These are phyloP conservation scores for Cephus pygmeus DNA, from an alignment of 2,888 invertebrate species.

Conservation along the genomic window DNA sequence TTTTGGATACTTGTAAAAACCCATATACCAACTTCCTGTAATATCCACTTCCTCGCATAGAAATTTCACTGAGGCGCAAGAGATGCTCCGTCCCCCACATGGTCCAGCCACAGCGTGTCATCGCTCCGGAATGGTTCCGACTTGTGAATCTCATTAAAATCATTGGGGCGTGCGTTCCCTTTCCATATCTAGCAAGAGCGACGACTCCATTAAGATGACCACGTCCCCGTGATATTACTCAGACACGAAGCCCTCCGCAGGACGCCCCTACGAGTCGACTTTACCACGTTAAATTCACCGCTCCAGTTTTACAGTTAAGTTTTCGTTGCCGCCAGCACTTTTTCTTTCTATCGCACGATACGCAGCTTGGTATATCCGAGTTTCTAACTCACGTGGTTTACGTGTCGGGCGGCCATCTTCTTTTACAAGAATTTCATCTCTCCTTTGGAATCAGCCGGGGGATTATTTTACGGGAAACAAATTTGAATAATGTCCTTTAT, in stretches of 20 bases:
- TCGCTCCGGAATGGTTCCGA: constrained; percentile 31
- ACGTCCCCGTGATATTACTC: constrained; percentile 64
- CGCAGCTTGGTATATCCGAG: neutral
- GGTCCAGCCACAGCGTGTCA: constrained; percentile 15
- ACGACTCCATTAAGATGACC: constrained; percentile 64
- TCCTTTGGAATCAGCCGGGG: constrained; percentile 5
- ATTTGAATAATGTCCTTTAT: constrained; percentile 64
- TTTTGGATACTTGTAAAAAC: constrained; percentile 12
- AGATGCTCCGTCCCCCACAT: constrained; percentile 3
- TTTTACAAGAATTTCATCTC: neutral
- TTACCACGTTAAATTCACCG: neutral
- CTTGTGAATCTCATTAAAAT: constrained; percentile 64
- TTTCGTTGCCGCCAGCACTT: constrained; percentile 15
- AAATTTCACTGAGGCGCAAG: constrained; percentile 7
- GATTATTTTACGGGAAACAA: constrained; percentile 47
- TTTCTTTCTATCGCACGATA: neutral
- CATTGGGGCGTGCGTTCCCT: constrained; percentile 61
- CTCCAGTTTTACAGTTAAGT: constrained; percentile 1
- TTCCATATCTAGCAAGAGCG: constrained; percentile 40
- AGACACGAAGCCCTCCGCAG: constrained; percentile 36
- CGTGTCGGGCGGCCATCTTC: neutral
- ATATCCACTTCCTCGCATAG: neutral
- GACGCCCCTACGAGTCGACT: neutral
- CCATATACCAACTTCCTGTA: neutral
- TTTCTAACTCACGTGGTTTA: neutral